Conservation (phyloP, 2,113 vertebrate genomes). For the Gymnocephalus cernua region DNA sequence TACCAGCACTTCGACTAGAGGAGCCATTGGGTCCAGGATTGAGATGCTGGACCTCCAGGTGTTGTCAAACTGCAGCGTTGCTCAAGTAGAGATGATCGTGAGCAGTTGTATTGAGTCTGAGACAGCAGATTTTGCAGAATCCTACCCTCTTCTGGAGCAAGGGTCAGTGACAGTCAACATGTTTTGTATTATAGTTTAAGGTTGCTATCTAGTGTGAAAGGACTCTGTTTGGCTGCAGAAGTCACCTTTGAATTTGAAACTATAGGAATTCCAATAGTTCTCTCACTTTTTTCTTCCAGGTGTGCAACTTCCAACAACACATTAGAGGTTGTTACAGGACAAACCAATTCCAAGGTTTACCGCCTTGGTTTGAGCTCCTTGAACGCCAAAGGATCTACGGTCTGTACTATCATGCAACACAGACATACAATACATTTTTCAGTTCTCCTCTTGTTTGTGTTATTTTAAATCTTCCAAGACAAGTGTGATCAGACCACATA, state of each 20-base stretch:
- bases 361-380: slow-evolving; percentile 60
- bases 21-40: neutral
- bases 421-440: neutral
- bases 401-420: slow-evolving; percentile 48
- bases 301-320: slow-evolving; percentile 43
- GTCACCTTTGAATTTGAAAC: neutral
- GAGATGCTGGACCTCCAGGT: slow-evolving; percentile 71
- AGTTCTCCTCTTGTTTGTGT: neutral
- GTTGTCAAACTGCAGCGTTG: slow-evolving; percentile 56
- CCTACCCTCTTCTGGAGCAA: slow-evolving; percentile 33
- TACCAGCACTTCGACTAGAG: fast-evolving
- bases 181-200: neutral
- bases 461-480: neutral
- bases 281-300: slow-evolving; percentile 53
- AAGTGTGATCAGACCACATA: neutral
- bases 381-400: slow-evolving; percentile 11
- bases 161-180: slow-evolving; percentile 68
- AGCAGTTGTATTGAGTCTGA: slow-evolving; percentile 59
- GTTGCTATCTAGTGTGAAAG: neutral
- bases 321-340: slow-evolving; percentile 49
- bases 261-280: neutral
- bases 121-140: slow-evolving; percentile 54
- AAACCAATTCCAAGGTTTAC: slow-evolving; percentile 59
- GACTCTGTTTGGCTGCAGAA: neutral
- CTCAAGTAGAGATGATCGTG: slow-evolving; percentile 67